These are phyloP conservation scores for Ondatra zibethicus DNA, from an alignment of 2,113 vertebrate species.

Conservation along the genomic window DNA sequence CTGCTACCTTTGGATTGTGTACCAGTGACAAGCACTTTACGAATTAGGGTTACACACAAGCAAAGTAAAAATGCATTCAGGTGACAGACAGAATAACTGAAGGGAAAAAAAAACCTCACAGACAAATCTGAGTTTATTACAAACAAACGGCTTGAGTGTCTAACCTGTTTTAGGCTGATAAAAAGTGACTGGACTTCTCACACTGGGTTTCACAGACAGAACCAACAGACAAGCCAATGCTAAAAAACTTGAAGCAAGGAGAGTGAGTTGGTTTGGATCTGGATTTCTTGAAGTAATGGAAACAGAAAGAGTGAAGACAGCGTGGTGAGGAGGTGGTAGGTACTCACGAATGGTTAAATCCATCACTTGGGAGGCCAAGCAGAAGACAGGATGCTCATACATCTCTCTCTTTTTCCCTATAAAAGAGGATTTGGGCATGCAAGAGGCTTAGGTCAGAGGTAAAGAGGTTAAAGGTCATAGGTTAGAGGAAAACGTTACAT, in stretches of 20 bases:
- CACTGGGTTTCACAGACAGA: slow-evolving; percentile 94
- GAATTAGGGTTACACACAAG: slow-evolving; percentile 95
- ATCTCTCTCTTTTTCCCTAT: slow-evolving; percentile 99
- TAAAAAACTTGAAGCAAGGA: slow-evolving; percentile 91
- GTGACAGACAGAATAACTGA: slow-evolving; percentile 94
- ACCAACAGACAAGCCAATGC: slow-evolving; percentile 93
- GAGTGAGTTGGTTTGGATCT: slow-evolving; percentile 91
- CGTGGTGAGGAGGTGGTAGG: slow-evolving; percentile 94
- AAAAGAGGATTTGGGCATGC: slow-evolving; percentile 99
- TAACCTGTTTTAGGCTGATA: slow-evolving; percentile 91
- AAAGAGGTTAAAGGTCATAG: slow-evolving; percentile 93
- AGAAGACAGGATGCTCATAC: slow-evolving; percentile 99
- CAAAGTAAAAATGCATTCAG: slow-evolving; percentile 99
- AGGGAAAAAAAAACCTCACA: slow-evolving; percentile 90
- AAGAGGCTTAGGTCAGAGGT: slow-evolving; percentile 98
- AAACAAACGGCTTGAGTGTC: slow-evolving; percentile 94
- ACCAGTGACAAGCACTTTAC: slow-evolving; percentile 95
- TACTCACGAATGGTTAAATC: slow-evolving; percentile 99
- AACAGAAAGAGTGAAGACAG: slow-evolving; percentile 91
- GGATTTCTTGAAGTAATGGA: slow-evolving; percentile 89
- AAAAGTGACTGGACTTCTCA: slow-evolving; percentile 92
- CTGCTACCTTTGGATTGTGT: slow-evolving; percentile 90
- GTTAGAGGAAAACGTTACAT: slow-evolving; percentile 94
- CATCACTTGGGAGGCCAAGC: slow-evolving; percentile 99
- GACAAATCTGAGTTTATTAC: slow-evolving; percentile 93